A percentile compares a stretch with the other conserved stretches of the same genome.
phyloP scores from a whole-genome alignment of 1,140 invertebrate genomes.

The Meloidogyne chitwoodi region DNA sequence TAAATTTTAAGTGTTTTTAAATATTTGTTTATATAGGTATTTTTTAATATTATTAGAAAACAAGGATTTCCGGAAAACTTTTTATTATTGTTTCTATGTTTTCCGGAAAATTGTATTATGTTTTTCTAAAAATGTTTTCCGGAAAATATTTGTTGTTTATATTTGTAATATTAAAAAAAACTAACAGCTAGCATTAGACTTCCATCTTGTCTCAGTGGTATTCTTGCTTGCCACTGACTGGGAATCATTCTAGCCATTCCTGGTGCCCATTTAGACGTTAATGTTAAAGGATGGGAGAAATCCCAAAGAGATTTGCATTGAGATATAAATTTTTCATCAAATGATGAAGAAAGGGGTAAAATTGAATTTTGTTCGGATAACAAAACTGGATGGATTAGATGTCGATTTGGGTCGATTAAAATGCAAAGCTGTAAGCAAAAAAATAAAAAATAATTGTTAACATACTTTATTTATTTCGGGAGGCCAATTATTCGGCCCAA shows the following conservation, averaged over 20 bases:
- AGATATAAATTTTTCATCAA: background rate
- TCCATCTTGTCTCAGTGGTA: background rate
- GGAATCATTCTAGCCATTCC: background rate
- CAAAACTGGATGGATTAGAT: slow-evolving; percentile 20
- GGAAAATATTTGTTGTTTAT: background rate
- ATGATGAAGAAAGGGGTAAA: background rate
- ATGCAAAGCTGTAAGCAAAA: slow-evolving; percentile 18
- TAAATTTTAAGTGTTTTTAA: too few relatives aligned
- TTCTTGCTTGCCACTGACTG: background rate
- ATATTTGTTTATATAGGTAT: too few relatives aligned
- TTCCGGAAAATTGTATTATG: too few relatives aligned
- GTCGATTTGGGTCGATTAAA: slow-evolving; percentile 16
- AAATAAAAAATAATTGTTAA: background rate
- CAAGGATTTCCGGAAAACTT: too few relatives aligned
- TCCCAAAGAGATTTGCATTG: slow-evolving; percentile 26
- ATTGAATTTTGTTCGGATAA: background rate
- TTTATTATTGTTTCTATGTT: too few relatives aligned
- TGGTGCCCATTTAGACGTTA: slow-evolving; percentile 4
- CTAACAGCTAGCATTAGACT: slow-evolving; percentile 4
- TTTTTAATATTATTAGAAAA: too few relatives aligned
- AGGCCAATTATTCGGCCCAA: slow-evolving; percentile 46
- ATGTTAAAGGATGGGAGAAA: background rate
- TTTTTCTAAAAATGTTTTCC: too few relatives aligned
- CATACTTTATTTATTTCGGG: slow-evolving; percentile 48
- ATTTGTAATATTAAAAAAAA: background rate